Base-by-base conservation (phyloP, 1,140 invertebrate genomes). In the Cylas formicarius region DNA sequence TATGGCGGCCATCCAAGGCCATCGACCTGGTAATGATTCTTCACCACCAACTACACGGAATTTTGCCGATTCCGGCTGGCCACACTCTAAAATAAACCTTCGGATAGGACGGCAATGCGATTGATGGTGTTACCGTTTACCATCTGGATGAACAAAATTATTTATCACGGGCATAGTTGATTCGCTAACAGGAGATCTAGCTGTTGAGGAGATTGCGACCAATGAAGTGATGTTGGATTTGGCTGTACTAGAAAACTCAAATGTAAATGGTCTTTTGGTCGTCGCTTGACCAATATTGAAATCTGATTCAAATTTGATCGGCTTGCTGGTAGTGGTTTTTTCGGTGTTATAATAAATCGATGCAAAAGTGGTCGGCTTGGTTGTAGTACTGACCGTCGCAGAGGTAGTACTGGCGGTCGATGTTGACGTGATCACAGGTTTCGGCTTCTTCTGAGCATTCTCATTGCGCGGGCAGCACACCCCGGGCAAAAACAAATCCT, bases 1-100 rank as follows among this genome's bases (percentile, higher is more conserved):
- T 49, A 95, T 90, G 1, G 90, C 90, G 1, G 86, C 90, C 86
- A 92, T 90, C 90, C 90, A 93, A 0, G 90, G 88, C 86, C 87
- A 91, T 27, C 82, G 75, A 3, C 88, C 88, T 1, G 85, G 78
- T 7, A 80, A 70, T 0, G 87, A 75, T 61, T 89, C 84, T 22
- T 86, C 81, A n/a, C 90, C 90, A 1, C 90, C 89, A 0, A 92
- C 88, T 9, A 93, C 86, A 11, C 90, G 75, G 54, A 82, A 89
- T 22, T 84, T 82, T 14, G 86, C 82, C 44, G 80, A 75, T 66
- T 89, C 85, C 38, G 83, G 77, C 45, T 84, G 77, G 1, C 89
- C 89, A 58, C 89, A 93, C 44, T 87, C 84, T 77, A 43, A 35
- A 61, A 52, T 41, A 23, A 26, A 11, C 16, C 26, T 14, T n/a